Evolutionary conservation across 2,888 invertebrate genomes (phyloP).

Genomic region (Plebejus anna): DNA sequence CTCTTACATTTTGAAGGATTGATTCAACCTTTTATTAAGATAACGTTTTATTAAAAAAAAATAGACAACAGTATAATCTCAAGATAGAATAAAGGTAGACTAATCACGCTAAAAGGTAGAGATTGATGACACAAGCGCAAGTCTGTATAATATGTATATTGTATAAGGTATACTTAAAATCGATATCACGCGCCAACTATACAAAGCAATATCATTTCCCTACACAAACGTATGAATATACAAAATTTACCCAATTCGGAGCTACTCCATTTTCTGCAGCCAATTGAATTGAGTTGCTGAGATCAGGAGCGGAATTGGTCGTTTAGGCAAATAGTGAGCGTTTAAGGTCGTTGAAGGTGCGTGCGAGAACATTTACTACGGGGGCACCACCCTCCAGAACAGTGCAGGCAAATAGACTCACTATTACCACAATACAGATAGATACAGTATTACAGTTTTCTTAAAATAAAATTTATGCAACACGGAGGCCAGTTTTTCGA

Average conservation of each 20-base stretch:
- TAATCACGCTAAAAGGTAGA: background rate
- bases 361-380: constrained; percentile 51
- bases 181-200: background rate
- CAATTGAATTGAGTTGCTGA: constrained; percentile 45
- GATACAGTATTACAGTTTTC: background rate
- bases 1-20: no score
- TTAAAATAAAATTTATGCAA: background rate
- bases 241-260: background rate
- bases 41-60: no score
- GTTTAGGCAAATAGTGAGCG: constrained; percentile 57
- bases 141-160: background rate
- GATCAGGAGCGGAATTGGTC: constrained; percentile 51
- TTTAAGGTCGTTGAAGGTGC: constrained; percentile 53
- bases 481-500: no score
- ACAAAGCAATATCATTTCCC: background rate
- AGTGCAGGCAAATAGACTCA: constrained; percentile 62
- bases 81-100: background rate
- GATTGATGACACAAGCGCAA: background rate
- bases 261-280: constrained; percentile 40
- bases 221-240: constrained; percentile 2
- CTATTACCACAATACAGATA: constrained; percentile 31
- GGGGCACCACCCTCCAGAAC: constrained; percentile 57
- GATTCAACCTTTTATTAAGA: no score
- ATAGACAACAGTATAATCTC: background rate
- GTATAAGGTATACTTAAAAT: background rate